Evolutionary conservation across 2,888 invertebrate species (phyloP).

Genomic region (Drosophila recens): DNA sequence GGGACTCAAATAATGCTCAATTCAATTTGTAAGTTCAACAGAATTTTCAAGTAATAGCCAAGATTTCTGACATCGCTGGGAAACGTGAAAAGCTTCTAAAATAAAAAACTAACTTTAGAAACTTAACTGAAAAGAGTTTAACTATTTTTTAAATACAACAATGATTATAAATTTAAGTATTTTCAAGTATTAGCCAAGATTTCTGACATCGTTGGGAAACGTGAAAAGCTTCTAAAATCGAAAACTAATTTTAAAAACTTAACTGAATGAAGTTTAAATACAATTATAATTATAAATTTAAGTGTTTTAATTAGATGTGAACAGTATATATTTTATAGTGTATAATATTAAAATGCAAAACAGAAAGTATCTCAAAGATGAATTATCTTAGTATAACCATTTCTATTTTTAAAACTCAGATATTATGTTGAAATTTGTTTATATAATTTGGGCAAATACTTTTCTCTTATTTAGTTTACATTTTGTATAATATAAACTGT

Average conservation of each 20-base stretch:
- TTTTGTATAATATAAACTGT: background rate
- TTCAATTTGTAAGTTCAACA: conserved; percentile 25
- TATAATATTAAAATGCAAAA: background rate
- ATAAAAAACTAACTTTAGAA: background rate
- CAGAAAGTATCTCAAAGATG: background rate
- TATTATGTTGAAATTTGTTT: conserved; percentile 1
- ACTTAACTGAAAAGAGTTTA: background rate
- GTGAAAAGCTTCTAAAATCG: background rate
- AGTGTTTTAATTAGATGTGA: background rate
- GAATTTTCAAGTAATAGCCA: background rate
- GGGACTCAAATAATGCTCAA: conserved; percentile 17
- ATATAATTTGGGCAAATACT: conserved; percentile 1
- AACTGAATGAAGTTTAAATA: too few relatives aligned
- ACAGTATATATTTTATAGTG: too few relatives aligned
- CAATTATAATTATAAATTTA: background rate
- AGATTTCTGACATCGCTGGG: background rate
- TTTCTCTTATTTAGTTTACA: conserved; percentile 7
- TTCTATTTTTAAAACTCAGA: background rate
- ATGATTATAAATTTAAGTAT: background rate
- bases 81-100: background rate
- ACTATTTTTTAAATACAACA: background rate
- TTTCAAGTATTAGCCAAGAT: background rate
- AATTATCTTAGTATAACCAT: background rate
- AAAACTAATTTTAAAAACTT: background rate
- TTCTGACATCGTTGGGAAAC: too few relatives aligned